Conservation (phyloP, 2,113 vertebrate species). For the Tragelaphus imberbis region DNA sequence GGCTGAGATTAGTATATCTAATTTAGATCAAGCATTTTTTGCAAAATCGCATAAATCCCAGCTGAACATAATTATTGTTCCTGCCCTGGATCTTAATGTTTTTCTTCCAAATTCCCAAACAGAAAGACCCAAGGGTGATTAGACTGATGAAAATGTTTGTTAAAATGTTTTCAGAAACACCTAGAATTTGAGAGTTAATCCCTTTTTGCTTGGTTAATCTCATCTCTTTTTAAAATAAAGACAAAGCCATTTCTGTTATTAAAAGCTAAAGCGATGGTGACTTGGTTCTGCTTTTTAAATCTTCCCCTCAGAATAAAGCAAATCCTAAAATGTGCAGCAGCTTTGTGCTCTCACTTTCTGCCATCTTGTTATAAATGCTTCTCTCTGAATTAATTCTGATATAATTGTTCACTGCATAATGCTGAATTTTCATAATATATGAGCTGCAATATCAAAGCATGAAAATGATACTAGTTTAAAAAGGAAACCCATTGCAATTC, state of each 20-base stretch:
- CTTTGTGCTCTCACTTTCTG: slow-evolving; percentile 5
- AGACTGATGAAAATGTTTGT: background rate
- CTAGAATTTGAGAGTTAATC: background rate
- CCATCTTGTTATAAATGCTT: slow-evolving; percentile 41
- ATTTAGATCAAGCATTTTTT: background rate
- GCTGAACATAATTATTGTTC: background rate
- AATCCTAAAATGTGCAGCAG: slow-evolving; percentile 8
- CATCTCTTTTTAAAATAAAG: background rate
- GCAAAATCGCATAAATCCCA: background rate
- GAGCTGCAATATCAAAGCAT: slow-evolving; percentile 44
- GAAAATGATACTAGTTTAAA: slow-evolving; percentile 44
- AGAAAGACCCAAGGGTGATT: background rate
- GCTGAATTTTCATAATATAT: slow-evolving; percentile 59
- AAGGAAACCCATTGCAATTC: slow-evolving; percentile 46
- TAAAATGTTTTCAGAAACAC: slow-evolving; percentile 13
- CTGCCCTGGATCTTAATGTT: background rate
- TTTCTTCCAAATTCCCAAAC: background rate
- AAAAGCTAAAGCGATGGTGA: background rate
- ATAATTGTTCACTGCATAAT: slow-evolving; percentile 51
- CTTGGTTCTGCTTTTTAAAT: background rate
- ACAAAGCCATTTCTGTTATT: background rate
- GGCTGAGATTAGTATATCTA: background rate
- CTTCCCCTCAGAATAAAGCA: background rate
- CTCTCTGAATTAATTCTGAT: slow-evolving; percentile 58
- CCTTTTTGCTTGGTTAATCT: background rate